Conservation (phyloP, 2,797 vertebrate genomes). For the Prunella strophiata region DNA sequence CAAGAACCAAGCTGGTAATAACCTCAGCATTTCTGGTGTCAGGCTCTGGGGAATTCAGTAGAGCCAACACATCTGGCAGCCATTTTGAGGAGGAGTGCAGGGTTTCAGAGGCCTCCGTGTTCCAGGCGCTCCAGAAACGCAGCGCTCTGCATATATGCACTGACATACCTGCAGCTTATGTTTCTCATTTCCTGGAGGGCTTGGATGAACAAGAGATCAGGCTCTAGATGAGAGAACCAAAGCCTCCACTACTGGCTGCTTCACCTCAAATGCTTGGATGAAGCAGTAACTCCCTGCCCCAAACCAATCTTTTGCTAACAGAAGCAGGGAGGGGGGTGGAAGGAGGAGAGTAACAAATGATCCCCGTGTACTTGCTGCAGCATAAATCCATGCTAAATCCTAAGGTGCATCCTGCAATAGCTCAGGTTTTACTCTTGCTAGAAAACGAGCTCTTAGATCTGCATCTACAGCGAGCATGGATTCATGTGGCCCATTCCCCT, state of each 20-base stretch:
- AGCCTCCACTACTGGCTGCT: conserved; percentile 12
- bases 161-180: conserved; percentile 62
- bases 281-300: background rate
- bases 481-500: background rate
- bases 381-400: background rate
- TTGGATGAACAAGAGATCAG: conserved; percentile 56
- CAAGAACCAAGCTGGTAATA: conserved; percentile 10
- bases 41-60: conserved; percentile 32
- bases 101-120: conserved; percentile 49
- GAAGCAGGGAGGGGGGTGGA: background rate
- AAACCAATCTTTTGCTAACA: conserved; percentile 6
- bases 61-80: conserved; percentile 72
- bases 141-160: background rate
- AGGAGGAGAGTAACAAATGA: background rate
- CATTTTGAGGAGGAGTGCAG: conserved; percentile 70
- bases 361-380: background rate
- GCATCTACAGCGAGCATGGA: background rate
- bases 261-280: background rate
- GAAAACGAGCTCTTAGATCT: background rate
- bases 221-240: conserved; percentile 19
- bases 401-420: background rate
- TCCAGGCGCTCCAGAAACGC: conserved; percentile 38
- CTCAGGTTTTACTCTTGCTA: background rate
- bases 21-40: conserved; percentile 52
- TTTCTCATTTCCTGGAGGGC: conserved; percentile 65